Conservation (phyloP, 2,113 vertebrate species). For the Leiothrix lutea region DNA sequence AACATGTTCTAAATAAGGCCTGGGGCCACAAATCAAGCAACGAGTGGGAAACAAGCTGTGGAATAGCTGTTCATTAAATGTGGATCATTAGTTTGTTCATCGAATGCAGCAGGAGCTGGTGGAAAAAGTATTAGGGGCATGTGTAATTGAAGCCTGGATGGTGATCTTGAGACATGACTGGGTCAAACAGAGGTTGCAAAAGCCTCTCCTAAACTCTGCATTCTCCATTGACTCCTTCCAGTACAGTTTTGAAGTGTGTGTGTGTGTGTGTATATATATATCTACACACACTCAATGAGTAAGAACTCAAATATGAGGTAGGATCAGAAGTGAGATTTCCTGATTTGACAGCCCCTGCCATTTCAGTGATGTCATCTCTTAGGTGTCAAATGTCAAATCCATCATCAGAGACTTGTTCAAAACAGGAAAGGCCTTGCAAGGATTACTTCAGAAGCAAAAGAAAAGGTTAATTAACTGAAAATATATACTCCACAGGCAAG, state of each 20-base stretch:
- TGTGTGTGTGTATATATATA: background rate
- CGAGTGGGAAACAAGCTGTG: background rate
- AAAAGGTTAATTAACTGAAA: background rate
- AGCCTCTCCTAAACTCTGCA: background rate
- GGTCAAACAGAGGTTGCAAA: background rate
- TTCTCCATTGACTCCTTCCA: background rate
- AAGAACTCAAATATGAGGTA: background rate
- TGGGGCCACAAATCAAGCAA: background rate
- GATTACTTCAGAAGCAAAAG: background rate
- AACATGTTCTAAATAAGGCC: slow-evolving; percentile 9
- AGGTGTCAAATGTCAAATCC: background rate
- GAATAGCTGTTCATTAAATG: background rate
- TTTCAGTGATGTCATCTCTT: background rate
- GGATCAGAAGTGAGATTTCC: background rate
- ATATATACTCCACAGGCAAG: background rate
- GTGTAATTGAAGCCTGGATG: background rate
- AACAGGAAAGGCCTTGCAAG: background rate
- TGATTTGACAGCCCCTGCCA: background rate
- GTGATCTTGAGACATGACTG: background rate
- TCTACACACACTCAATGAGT: background rate
- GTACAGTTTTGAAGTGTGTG: background rate
- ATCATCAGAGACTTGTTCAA: background rate
- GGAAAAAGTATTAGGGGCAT: background rate
- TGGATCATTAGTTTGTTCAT: background rate
- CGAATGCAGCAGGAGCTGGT: background rate